Evolutionary conservation across 92 coral and sea anemone genomes (phyloP), one percentile per base, ranked within the genome.

Genomic region (Hydrozoanthus gracilis): DNA sequence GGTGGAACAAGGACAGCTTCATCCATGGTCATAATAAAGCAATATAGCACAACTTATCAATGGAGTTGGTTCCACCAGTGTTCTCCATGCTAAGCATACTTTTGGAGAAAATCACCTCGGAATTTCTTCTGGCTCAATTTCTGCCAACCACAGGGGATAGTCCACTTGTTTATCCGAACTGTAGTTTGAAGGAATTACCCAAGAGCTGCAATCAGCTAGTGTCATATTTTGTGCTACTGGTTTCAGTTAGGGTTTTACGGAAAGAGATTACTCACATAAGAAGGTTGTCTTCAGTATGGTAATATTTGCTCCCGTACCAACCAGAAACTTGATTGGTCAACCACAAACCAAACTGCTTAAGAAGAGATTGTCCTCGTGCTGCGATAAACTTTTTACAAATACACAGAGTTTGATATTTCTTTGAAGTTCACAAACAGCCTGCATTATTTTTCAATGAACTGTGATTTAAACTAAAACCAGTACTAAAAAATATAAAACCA

Each of bases 211-310:
- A 61, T 86, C 83, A 0, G 88, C 83, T 51, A 86, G 88, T 44
- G 83, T 54, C 83, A 86, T 86, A 51, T 16, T 76, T 76, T 76
- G 83, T 13, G 45, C 47, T 48, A 74, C 62, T 13, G 49, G 73
- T 50, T 76, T 56, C 51, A 88, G 61, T 71, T 82, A 51, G 4
- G 83, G 91, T 64, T 73, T 67, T 55, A 9, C 71, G 20, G 73
- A 62, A 14, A 51, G 7, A 8, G 88, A 76, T 46, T 64, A 60
- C 54, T 76, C 85, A 35, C 75, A 20, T 66, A 82, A 49, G 77
- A 75, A 64, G 88, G 74, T 85, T 68, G 92, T 49, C 65, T 89
- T 77, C 73, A 89, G 80, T n/a, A 89, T 89, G 66, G 92, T 84
- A 20, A 76, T 89, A 46, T 89, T 84, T 14, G 86, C 88, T n/a